Percentiles rank a stretch among this genome's conserved stretches.
Conservation (phyloP, 1,140 invertebrate species). For the Megalopta genalis region DNA sequence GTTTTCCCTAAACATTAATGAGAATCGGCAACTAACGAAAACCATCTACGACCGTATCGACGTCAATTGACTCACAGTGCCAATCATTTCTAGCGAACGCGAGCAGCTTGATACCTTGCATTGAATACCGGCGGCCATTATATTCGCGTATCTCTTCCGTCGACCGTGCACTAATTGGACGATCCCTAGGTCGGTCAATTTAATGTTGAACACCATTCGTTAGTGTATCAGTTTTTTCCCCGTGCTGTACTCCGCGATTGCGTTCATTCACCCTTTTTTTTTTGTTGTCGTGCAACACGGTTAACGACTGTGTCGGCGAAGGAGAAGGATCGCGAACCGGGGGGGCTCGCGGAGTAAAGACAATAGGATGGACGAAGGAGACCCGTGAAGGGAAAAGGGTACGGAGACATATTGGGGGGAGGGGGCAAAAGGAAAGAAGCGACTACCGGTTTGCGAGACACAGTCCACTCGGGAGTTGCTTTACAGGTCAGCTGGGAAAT, state of each 20-base stretch:
- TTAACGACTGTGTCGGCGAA: neutral
- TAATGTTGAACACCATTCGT: conserved; percentile 6
- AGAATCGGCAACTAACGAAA: neutral
- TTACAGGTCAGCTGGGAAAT: conserved; percentile 82
- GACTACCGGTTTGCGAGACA: conserved; percentile 49
- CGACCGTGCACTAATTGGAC: neutral
- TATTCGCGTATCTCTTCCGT: neutral
- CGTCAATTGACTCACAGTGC: neutral
- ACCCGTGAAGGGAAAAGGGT: conserved; percentile 1
- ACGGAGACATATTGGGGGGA: conserved; percentile 16
- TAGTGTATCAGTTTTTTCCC: neutral
- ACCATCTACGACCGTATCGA: neutral
- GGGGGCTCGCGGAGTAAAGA: neutral
- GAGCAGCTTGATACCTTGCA: neutral
- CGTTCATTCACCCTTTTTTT: neutral
- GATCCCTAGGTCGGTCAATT: neutral
- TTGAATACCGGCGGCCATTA: neutral
- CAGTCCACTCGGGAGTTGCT: conserved; percentile 73
- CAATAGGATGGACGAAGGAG: neutral
- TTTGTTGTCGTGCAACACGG: neutral
- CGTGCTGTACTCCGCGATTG: neutral
- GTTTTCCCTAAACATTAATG: no score
- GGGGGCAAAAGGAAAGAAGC: conserved; percentile 38
- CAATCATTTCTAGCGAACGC: neutral
- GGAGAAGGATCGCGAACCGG: neutral